Evolutionary conservation across 2,113 vertebrate genomes (phyloP).

Genomic region (Taxidea taxus): DNA sequence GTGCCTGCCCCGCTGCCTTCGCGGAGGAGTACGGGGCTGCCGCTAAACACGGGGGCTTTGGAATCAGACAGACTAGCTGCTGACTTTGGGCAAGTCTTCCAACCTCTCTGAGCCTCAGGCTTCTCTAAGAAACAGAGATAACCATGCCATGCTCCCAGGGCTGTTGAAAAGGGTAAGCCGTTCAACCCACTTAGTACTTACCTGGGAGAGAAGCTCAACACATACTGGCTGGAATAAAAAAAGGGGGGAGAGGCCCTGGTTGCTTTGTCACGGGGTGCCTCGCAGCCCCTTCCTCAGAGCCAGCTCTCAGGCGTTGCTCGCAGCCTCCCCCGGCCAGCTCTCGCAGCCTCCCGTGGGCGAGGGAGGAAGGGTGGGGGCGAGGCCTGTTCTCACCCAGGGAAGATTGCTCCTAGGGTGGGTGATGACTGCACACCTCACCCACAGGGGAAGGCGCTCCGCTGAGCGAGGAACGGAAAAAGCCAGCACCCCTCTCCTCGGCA

Average conservation of each 20-base stretch:
- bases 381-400: conserved; percentile 26
- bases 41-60: not conserved
- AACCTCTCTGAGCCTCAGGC: not conserved
- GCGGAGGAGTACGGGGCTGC: not conserved
- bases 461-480: conserved; percentile 54
- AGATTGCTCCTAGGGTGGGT: conserved; percentile 36
- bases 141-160: too few species aligned
- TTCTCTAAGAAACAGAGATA: not conserved
- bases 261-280: not conserved
- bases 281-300: not conserved
- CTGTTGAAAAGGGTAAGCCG: not conserved
- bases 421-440: conserved; percentile 42
- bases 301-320: not conserved
- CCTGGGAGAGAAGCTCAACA: not conserved
- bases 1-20: not conserved
- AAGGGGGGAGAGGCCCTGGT: not conserved
- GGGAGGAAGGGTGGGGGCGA: not conserved
- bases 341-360: not conserved
- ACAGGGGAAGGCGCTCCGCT: conserved; percentile 11
- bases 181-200: not conserved
- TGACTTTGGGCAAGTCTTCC: not conserved
- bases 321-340: not conserved
- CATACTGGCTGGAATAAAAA: not conserved
- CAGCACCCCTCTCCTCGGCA: conserved; percentile 40
- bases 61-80: not conserved